Percentiles rank a stretch among this genome's conserved stretches.
Evolutionary conservation across 2,888 invertebrate genomes (phyloP).

Genomic region (Seira musarum): DNA sequence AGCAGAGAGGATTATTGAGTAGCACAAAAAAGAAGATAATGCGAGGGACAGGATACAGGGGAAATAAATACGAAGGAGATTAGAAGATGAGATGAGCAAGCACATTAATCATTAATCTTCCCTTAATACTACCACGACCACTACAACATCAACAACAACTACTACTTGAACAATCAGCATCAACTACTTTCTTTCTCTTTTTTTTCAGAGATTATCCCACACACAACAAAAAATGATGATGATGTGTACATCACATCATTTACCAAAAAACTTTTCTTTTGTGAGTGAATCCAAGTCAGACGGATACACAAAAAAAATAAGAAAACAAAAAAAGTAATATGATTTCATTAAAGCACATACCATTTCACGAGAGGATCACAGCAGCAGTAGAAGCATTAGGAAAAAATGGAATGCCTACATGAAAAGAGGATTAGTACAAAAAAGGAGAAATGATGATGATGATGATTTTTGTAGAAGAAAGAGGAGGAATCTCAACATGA

Average conservation of each 20-base stretch:
- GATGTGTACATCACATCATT: conserved; percentile 38
- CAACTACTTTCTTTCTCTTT: conserved; percentile 4
- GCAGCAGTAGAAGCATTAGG: neutral
- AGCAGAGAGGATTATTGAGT: conserved; percentile 17
- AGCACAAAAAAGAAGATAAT: neutral
- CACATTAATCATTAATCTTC: conserved; percentile 55
- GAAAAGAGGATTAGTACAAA: conserved; percentile 45
- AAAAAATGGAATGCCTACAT: conserved; percentile 18
- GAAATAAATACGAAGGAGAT: conserved; percentile 27
- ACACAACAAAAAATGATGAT: neutral
- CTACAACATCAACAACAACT: neutral
- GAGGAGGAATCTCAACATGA: conserved; percentile 43
- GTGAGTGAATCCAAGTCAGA: neutral
- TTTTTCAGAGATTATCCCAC: conserved; percentile 6
- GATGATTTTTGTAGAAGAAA: conserved; percentile 21
- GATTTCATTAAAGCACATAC: conserved; percentile 12
- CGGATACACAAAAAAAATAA: conserved; percentile 19
- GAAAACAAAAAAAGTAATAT: conserved; percentile 39
- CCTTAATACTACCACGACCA: conserved; percentile 28
- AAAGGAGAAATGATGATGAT: conserved; percentile 35
- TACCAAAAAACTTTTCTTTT: conserved; percentile 25
- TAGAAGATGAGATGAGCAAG: conserved; percentile 23
- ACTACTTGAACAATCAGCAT: neutral
- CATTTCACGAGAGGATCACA: neutral
- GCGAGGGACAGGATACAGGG: conserved; percentile 9